A percentile compares a stretch with the other conserved stretches of the same genome.
These are phyloP conservation scores for Chloroclystis v-ata DNA, from an alignment of 2,888 invertebrate species.

Conservation along the genomic window DNA sequence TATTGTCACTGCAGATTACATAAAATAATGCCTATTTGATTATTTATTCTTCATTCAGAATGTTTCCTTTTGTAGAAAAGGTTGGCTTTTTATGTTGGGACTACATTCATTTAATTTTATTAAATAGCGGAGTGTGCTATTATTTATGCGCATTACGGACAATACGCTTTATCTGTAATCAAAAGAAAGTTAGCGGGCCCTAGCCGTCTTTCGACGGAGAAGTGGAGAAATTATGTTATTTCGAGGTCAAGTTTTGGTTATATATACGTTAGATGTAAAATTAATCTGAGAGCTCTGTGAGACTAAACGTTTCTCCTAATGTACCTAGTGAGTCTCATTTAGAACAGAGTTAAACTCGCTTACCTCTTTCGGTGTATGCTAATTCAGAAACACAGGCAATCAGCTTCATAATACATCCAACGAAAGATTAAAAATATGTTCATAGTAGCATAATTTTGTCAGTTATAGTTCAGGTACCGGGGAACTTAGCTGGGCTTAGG, in stretches of 20 bases:
- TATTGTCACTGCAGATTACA: background rate
- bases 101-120: slow-evolving; percentile 3
- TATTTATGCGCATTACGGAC: slow-evolving; percentile 12
- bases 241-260: slow-evolving; percentile 3
- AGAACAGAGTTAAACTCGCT: slow-evolving; percentile 8
- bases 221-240: slow-evolving; percentile 13
- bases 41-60: slow-evolving; percentile 1
- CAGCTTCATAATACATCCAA: slow-evolving; percentile 24
- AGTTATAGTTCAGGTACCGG: slow-evolving; percentile 29
- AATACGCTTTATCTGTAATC: slow-evolving; percentile 32
- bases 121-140: slow-evolving; percentile 4
- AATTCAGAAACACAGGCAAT: slow-evolving; percentile 23
- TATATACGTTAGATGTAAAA: slow-evolving; percentile 20
- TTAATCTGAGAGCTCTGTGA: slow-evolving; percentile 22
- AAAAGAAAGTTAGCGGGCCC: slow-evolving; percentile 30
- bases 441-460: slow-evolving; percentile 17
- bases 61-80: background rate
- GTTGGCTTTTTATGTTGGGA: background rate
- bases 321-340: slow-evolving; percentile 11
- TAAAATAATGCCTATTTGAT: no score
- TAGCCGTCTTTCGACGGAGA: slow-evolving; percentile 22
- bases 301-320: slow-evolving; percentile 9
- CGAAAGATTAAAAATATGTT: slow-evolving; percentile 13
- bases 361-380: slow-evolving; percentile 16
- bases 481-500: slow-evolving; percentile 53